Percentiles rank a stretch among this genome's conserved stretches.
phyloP scores from a whole-genome alignment of 2,113 vertebrate species.

The Morone chrysops region DNA sequence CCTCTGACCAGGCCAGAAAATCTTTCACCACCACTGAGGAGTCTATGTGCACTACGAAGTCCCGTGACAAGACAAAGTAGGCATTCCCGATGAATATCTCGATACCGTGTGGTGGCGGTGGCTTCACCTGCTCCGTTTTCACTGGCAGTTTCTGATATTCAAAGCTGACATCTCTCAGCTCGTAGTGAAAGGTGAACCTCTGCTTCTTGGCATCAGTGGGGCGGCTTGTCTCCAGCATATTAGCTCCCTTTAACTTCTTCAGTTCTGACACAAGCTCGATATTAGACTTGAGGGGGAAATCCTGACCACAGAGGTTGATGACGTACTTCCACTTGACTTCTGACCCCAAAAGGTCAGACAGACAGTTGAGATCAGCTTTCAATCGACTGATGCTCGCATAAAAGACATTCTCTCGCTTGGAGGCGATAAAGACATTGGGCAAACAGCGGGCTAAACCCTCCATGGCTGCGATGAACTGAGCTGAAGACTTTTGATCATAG shows the following conservation, averaged over 20 bases:
- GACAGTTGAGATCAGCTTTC: conserved; percentile 71
- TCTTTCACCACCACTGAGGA: conserved; percentile 85
- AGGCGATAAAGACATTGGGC: conserved; percentile 72
- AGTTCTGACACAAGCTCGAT: conserved; percentile 68
- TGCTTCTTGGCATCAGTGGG: conserved; percentile 19
- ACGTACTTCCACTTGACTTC: conserved; percentile 70
- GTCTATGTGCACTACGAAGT: conserved; percentile 85
- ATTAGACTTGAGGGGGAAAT: conserved; percentile 74
- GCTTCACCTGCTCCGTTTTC: conserved; percentile 46
- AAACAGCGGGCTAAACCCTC: conserved; percentile 61
- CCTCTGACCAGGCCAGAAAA: conserved; percentile 92
- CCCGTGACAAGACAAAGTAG: conserved; percentile 91
- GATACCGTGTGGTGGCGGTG: conserved; percentile 86
- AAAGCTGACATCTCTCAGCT: conserved; percentile 20
- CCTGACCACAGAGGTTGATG: conserved; percentile 77
- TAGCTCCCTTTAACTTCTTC: conserved; percentile 43
- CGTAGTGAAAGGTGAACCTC: conserved; percentile 55
- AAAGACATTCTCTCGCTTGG: conserved; percentile 53
- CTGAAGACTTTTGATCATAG: conserved; percentile 70
- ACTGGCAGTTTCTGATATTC: conserved; percentile 55
- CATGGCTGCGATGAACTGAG: conserved; percentile 61
- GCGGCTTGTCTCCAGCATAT: conserved; percentile 68
- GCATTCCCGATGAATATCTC: conserved; percentile 93
- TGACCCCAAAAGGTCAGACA: conserved; percentile 65
- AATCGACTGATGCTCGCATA: conserved; percentile 63